phyloP scores from a whole-genome alignment of 1,140 invertebrate genomes.

The Nasonia giraulti region DNA sequence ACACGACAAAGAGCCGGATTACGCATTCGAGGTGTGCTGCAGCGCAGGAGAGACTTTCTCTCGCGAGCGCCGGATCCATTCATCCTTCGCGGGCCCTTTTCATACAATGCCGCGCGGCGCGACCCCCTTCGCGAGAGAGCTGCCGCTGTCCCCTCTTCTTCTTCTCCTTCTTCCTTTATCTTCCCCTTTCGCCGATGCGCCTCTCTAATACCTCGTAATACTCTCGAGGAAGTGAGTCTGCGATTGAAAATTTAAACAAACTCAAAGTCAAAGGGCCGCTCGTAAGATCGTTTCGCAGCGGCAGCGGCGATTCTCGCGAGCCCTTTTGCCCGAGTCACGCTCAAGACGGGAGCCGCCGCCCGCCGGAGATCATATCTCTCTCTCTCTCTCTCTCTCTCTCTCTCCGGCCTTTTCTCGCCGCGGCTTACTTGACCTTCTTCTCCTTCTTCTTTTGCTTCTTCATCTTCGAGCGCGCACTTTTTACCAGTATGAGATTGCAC shows the following conservation, averaged over 20 bases:
- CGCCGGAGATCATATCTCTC: constrained; percentile 35
- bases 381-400: no score
- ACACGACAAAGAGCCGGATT: constrained; percentile 39
- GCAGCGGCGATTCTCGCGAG: background rate
- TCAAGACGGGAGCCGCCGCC: constrained; percentile 49
- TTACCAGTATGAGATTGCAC: constrained; percentile 16
- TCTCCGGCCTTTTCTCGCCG: constrained; percentile 11
- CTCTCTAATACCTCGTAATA: background rate
- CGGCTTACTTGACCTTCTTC: constrained; percentile 24
- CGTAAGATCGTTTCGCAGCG: background rate
- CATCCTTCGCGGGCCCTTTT: constrained; percentile 42
- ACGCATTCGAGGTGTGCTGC: background rate
- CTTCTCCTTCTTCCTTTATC: background rate
- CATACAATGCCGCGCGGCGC: constrained; percentile 15
- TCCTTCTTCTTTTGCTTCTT: background rate
- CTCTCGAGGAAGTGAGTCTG: background rate
- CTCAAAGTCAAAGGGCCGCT: background rate
- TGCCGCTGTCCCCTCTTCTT: background rate
- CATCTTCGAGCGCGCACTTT: background rate
- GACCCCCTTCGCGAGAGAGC: constrained; percentile 12
- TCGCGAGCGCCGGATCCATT: constrained; percentile 32
- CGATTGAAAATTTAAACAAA: no score
- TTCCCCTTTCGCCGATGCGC: background rate
- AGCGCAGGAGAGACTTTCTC: constrained; percentile 26
- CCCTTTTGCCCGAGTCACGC: constrained; percentile 47